These are phyloP conservation scores for Pterocles burchelli DNA, from an alignment of 2,113 vertebrate species.

Conservation along the genomic window DNA sequence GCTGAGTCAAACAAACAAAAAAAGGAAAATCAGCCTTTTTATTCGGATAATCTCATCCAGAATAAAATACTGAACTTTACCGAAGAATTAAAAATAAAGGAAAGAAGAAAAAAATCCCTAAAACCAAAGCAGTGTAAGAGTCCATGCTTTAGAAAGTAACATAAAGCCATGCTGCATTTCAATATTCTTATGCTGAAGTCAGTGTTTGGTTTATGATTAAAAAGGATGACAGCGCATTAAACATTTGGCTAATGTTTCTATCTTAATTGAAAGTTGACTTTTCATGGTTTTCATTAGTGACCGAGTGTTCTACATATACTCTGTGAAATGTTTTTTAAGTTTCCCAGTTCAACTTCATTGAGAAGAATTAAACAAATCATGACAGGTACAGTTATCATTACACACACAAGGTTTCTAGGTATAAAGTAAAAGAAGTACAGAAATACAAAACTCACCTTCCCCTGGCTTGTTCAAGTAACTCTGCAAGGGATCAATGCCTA, in stretches of 20 bases:
- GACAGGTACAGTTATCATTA: background rate
- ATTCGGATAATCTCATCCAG: background rate
- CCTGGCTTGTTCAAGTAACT: constrained; percentile 80
- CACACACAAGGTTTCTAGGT: background rate
- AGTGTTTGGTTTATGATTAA: constrained; percentile 37
- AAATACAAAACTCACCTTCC: constrained; percentile 78
- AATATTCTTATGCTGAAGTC: constrained; percentile 38
- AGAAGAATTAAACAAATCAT: constrained; percentile 8
- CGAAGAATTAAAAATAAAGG: background rate
- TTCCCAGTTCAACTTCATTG: background rate
- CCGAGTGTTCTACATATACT: background rate
- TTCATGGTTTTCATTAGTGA: constrained; percentile 20
- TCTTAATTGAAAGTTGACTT: constrained; percentile 51
- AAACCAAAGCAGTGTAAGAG: background rate
- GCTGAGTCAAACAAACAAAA: background rate
- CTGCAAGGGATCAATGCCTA: constrained; percentile 90
- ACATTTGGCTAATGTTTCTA: constrained; percentile 41
- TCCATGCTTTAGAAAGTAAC: background rate
- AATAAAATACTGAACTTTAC: background rate
- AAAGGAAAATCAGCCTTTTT: background rate
- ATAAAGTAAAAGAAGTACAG: background rate
- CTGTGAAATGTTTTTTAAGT: constrained; percentile 34
- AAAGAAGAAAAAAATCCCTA: background rate
- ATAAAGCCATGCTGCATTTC: background rate
- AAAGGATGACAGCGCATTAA: constrained; percentile 38